Evolutionary conservation across 2,888 invertebrate species (phyloP), one percentile per base, ranked within the genome.

Genomic region (Diploptera punctata): DNA sequence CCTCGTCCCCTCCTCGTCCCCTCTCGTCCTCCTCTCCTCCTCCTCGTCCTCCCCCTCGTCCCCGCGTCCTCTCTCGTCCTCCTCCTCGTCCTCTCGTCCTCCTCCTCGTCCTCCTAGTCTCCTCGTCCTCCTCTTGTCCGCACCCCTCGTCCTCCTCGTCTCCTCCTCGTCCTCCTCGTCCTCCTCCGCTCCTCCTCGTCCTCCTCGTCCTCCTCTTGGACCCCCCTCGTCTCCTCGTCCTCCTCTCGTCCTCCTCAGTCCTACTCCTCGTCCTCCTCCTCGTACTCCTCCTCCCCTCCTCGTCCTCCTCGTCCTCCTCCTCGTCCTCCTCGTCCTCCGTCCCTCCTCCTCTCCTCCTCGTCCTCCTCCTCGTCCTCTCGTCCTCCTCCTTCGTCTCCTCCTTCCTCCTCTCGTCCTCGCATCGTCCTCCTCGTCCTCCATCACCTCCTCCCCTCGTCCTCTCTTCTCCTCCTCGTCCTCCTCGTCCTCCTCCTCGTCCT

Each of bases 1-100:
- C 9, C 5, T 52, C 52, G 18, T 52, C n/a, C 52, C n/a, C n/a
- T 7, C 52, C 52, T n/a, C n/a, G 5, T 10, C n/a, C 21, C 52
- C n/a, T 9, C 5, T 19, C 52, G n/a, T 52, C 52, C 52, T 52
- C 52, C 52, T 7, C 21, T n/a, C 21, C 5, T 19, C 5, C 52
- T 52, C 21, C 21, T 18, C n/a, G n/a, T 52, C 52, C 52, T 52
- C n/a, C 52, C 52, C 21, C 52, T 19, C 52, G n/a, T 52, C 52
- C 52, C n/a, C 52, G 7, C n/a, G 52, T n/a, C 52, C 5, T 52
- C n/a, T 52, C 5, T 19, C 52, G 21, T n/a, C 52, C 52, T 52
- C 21, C 5, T 19, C n/a, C n/a, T n/a, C 52, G n/a, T n/a, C 21
- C 9, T n/a, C n/a, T n/a, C n/a, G n/a, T n/a, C n/a, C n/a, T n/a